Percentiles rank a stretch among this genome's conserved stretches.
These are phyloP conservation scores for Rhopilema esculentum DNA, from an alignment of 30 jellyfish, hydroid and myxozoan genomes.

Conservation along the genomic window DNA sequence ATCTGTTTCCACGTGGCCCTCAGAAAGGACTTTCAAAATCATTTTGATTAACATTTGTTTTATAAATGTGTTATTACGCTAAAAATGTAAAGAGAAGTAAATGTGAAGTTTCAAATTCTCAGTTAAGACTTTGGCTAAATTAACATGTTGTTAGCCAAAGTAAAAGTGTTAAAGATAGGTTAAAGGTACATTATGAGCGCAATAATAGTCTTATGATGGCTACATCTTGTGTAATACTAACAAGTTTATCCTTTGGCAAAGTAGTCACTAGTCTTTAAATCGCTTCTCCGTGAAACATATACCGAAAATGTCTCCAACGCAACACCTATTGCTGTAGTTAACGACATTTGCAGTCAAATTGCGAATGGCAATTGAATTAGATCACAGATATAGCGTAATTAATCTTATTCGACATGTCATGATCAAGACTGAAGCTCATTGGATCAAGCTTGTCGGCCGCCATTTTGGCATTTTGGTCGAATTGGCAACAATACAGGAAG, in stretches of 20 bases:
- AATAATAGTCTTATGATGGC: neutral
- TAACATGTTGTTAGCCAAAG: neutral
- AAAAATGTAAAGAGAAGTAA: neutral
- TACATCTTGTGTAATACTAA: neutral
- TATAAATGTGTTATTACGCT: neutral
- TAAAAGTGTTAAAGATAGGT: neutral
- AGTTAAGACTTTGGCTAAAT: neutral
- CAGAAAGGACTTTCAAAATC: too few relatives aligned
- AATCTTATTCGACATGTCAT: conserved; percentile 37
- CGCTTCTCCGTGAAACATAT: neutral
- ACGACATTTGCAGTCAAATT: conserved; percentile 11
- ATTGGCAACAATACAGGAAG: conserved; percentile 22
- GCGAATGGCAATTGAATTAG: neutral
- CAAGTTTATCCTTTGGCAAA: neutral
- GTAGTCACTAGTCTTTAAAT: neutral
- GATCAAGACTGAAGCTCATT: conserved; percentile 11
- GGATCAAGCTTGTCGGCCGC: conserved; percentile 48
- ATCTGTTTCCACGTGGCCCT: too few relatives aligned
- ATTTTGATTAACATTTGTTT: neutral
- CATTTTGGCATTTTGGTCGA: conserved; percentile 38
- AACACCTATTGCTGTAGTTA: neutral
- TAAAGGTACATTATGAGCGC: neutral
- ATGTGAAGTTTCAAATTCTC: neutral
- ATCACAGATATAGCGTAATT: conserved; percentile 2
- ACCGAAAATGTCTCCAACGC: neutral